Conservation (phyloP, 2,797 vertebrate species). For the Rhynchonycteris naso region DNA sequence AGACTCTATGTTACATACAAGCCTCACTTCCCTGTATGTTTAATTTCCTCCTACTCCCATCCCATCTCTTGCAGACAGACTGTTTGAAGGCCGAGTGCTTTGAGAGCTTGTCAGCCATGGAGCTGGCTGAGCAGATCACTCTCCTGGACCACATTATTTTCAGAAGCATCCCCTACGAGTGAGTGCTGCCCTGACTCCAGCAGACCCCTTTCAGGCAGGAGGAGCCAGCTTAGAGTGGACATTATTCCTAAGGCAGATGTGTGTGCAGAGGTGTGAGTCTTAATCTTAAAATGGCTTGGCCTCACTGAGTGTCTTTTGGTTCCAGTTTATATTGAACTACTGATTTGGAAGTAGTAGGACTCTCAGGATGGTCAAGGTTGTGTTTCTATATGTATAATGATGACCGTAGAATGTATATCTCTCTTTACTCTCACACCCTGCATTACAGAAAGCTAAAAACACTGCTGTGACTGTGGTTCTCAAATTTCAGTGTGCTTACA, state of each 20-base stretch:
- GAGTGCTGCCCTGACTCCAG: constrained; percentile 79
- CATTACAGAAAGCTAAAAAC: not conserved
- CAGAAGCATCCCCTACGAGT: constrained; percentile 98
- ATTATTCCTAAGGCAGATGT: not conserved
- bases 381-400: not conserved
- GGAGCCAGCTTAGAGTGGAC: not conserved
- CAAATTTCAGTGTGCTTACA: not conserved
- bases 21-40: fast-evolving
- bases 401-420: not conserved
- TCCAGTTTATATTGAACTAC: not conserved
- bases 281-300: not conserved
- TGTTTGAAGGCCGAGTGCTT: constrained; percentile 93
- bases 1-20: no score
- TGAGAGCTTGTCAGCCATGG: constrained; percentile 96
- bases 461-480: not conserved
- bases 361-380: not conserved
- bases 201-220: not conserved
- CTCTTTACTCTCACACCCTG: not conserved
- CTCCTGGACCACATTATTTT: constrained; percentile 96
- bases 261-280: not conserved
- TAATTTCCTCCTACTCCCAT: not conserved
- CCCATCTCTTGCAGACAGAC: constrained; percentile 89
- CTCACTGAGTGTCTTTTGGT: not conserved
- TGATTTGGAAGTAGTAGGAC: not conserved
- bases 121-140: constrained; percentile 97